Conservation (phyloP, 2,797 vertebrate species). For the Nyctalus aviator region DNA sequence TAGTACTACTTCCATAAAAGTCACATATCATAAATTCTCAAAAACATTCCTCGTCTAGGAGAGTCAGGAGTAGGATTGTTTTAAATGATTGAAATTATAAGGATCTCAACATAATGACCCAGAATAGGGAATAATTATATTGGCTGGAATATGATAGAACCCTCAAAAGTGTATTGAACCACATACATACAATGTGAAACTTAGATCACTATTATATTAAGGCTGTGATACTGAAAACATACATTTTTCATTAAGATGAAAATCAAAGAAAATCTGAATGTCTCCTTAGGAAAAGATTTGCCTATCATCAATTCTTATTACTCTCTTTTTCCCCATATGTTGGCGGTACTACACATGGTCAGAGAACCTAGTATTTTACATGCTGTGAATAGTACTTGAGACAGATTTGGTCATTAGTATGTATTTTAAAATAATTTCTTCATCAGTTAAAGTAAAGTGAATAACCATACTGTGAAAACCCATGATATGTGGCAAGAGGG, state of each 20-base stretch:
- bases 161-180: neutral
- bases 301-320: neutral
- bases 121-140: neutral
- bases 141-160: neutral
- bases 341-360: neutral
- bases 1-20: neutral
- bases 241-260: conserved; percentile 10
- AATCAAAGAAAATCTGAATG: conserved; percentile 9
- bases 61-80: neutral
- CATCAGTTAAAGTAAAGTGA: neutral
- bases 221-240: neutral
- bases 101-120: neutral
- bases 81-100: neutral
- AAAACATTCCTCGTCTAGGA: neutral
- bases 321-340: neutral
- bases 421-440: conserved; percentile 9
- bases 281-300: neutral
- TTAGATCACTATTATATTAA: neutral
- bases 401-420: neutral
- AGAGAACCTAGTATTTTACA: neutral
- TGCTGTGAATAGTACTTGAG: neutral
- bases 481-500: too few relatives aligned
- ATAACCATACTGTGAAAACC: too few relatives aligned
- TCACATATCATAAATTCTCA: neutral
- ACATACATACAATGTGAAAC: neutral